Evolutionary conservation across 2,888 invertebrate genomes (phyloP), one percentile per base, ranked within the genome.

Genomic region (Himalopsyche anomala): DNA sequence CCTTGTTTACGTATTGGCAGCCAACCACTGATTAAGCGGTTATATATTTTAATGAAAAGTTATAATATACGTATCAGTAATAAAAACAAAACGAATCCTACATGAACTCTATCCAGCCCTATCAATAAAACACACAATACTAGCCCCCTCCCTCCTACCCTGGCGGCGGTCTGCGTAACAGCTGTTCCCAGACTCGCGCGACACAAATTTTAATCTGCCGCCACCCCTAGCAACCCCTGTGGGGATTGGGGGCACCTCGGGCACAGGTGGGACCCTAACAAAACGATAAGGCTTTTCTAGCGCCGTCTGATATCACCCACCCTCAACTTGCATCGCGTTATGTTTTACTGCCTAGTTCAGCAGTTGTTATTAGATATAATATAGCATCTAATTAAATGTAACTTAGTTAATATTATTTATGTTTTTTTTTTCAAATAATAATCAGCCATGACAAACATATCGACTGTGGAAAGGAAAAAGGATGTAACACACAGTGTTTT

Each of bases 171-270:
- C 74, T 85, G 79, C 80, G 85, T 40, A 85, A 85, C 85, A 85
- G 85, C 85, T 85, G 85, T 85, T 80, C 82, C 69, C 55, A 79
- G 85, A 82, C 79, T 45, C 85, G 62, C 74, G 84, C 85, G 87
- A 86, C 85, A 86, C 87, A 87, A 87, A 86, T 88, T 88, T 88
- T 88, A 88, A 88, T 88, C 88, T 87, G 83, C 82, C 42, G 54
- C 81, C 84, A 69, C 85, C 38, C 84, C 83, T 69, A 69, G 3
- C 9, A 69, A 4, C 8, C 69, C 84, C 84, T 28, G 11, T 40
- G 81, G 17, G 54, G 36, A 19, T 9, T 17, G 38, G 51, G 82
- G 51, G 54, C 55, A 51, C 82, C 82, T 55, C 55, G 55, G 51
- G 82, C 85, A 79, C 85, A 85, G 85, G 85, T 85, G 85, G 42